Evolutionary conservation across 2,888 invertebrate species (phyloP).

Genomic region (Oithona nana): DNA sequence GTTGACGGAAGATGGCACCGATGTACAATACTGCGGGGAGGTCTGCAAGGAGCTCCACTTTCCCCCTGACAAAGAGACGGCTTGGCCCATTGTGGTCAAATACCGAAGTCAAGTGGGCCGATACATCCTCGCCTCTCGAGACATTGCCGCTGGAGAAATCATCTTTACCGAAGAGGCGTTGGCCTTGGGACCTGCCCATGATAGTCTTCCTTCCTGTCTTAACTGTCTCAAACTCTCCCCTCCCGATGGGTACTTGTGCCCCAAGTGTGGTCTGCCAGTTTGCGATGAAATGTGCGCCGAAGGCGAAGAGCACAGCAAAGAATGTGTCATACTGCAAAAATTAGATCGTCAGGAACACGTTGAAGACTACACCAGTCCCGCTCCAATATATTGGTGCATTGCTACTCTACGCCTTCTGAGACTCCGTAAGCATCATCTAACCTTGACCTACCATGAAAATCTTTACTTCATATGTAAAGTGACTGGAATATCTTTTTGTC

Average conservation of each 20-base stretch:
- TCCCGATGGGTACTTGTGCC: conserved; percentile 21
- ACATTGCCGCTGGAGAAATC: conserved; percentile 9
- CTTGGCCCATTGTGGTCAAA: neutral
- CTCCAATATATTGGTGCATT: conserved; percentile 10
- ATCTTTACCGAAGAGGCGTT: conserved; percentile 11
- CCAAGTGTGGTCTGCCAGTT: conserved; percentile 22
- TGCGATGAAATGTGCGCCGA: conserved; percentile 21
- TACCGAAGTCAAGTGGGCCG: neutral
- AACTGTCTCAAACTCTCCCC: conserved; percentile 6
- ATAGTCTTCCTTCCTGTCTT: conserved; percentile 1
- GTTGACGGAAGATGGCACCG: neutral
- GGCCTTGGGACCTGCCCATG: conserved; percentile 7
- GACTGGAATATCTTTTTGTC: too few relatives aligned
- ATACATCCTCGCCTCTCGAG: conserved; percentile 10
- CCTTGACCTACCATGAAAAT: too few relatives aligned
- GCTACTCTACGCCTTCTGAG: neutral
- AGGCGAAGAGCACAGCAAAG: conserved; percentile 12
- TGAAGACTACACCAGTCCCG: neutral
- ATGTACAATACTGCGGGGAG: neutral
- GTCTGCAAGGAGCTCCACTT: neutral
- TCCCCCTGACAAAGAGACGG: neutral
- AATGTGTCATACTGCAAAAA: neutral
- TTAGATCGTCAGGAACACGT: neutral
- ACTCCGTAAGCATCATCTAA: too few relatives aligned
- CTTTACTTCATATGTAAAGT: too few relatives aligned